phyloP scores from a whole-genome alignment of 2,797 vertebrate genomes.

The Syndactyla subalaris region DNA sequence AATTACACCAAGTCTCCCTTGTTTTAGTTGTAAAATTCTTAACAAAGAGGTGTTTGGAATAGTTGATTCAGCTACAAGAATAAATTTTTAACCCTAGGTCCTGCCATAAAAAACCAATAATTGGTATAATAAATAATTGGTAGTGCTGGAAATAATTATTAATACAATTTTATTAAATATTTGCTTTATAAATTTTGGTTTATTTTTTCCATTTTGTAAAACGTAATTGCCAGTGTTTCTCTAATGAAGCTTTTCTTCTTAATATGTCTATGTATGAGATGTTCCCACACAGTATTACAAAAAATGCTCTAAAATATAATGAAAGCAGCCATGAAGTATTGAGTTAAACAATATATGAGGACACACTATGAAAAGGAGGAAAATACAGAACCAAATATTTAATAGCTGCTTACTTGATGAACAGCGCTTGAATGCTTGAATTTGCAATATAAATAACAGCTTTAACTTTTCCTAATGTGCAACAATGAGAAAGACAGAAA shows the following conservation, averaged over 20 bases:
- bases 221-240: not conserved
- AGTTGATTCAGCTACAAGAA: not conserved
- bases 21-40: not conserved
- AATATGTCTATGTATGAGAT: not conserved
- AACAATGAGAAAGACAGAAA: not conserved
- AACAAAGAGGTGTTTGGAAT: not conserved
- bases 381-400: not conserved
- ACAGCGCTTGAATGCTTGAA: not conserved
- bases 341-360: not conserved
- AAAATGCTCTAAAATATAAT: not conserved
- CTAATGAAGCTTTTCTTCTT: not conserved
- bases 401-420: not conserved
- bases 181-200: not conserved
- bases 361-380: not conserved
- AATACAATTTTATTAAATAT: not conserved
- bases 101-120: not conserved
- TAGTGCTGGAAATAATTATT: not conserved
- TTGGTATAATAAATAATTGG: not conserved
- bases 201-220: not conserved
- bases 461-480: not conserved
- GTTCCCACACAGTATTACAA: not conserved
- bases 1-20: not conserved
- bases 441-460: fast-evolving
- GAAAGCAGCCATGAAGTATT: not conserved
- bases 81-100: not conserved